Evolutionary conservation across 1,140 invertebrate genomes (phyloP).

Genomic region (Papilio polytes): DNA sequence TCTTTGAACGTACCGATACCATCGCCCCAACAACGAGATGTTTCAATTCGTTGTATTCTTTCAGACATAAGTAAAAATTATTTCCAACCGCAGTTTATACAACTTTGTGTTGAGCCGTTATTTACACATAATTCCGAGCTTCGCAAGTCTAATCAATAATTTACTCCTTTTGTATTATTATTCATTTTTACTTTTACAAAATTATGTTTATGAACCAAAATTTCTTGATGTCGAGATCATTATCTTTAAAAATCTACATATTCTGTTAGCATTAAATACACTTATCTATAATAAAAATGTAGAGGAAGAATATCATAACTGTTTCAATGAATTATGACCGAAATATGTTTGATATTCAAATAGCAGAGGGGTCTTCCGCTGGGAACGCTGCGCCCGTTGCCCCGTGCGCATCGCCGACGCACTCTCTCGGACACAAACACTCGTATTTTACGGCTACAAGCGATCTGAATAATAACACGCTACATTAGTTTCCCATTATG

Average conservation of each 20-base stretch:
- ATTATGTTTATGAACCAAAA: slow-evolving; percentile 10
- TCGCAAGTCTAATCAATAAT: background rate
- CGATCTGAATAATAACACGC: slow-evolving; percentile 83
- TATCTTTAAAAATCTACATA: slow-evolving; percentile 60
- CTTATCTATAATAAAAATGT: slow-evolving; percentile 67
- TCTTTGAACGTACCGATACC: slow-evolving; percentile 71
- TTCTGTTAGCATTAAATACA: slow-evolving; percentile 68
- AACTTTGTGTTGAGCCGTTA: background rate
- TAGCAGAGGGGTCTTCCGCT: slow-evolving; percentile 76
- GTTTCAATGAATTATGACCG: slow-evolving; percentile 79
- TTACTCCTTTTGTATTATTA: background rate
- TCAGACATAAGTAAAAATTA: slow-evolving; percentile 46
- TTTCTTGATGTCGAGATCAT: slow-evolving; percentile 41
- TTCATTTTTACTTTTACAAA: background rate
- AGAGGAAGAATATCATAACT: slow-evolving; percentile 82
- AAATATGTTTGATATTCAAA: slow-evolving; percentile 82
- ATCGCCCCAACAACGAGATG: slow-evolving; percentile 48
- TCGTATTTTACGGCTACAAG: slow-evolving; percentile 80
- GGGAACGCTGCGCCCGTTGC: slow-evolving; percentile 60
- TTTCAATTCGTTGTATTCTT: slow-evolving; percentile 47
- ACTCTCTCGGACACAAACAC: slow-evolving; percentile 66
- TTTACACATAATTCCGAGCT: background rate
- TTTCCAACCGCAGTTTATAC: background rate
- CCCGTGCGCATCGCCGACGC: slow-evolving; percentile 51
- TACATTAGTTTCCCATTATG: slow-evolving; percentile 84